A percentile compares a stretch with the other conserved stretches of the same genome.
phyloP scores from a whole-genome alignment of 2,113 vertebrate genomes.

The Tupaia chinensis region DNA sequence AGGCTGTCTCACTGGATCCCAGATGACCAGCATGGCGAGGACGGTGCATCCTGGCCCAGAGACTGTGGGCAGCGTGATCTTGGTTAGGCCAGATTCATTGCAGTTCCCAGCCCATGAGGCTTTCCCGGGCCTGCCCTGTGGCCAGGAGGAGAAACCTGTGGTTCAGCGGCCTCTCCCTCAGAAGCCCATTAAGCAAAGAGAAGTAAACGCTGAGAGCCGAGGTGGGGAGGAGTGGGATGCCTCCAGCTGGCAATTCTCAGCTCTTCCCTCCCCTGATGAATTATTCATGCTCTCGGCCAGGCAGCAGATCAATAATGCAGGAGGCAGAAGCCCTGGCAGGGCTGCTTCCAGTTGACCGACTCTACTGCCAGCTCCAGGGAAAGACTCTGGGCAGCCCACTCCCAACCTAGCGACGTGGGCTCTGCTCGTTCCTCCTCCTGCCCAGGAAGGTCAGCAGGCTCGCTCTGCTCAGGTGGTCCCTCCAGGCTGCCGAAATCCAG shows the following conservation, averaged over 20 bases:
- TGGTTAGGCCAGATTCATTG: background rate
- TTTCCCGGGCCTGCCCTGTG: background rate
- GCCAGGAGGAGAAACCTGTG: slow-evolving; percentile 14
- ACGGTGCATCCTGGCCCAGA: accelerated
- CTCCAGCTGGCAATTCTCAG: slow-evolving; percentile 71
- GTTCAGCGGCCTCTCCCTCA: background rate
- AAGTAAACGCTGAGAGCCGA: background rate
- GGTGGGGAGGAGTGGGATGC: background rate
- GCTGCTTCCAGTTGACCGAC: slow-evolving; percentile 65
- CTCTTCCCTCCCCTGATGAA: slow-evolving; percentile 83
- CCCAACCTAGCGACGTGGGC: accelerated
- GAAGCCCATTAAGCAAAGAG: slow-evolving; percentile 48
- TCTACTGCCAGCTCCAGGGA: background rate
- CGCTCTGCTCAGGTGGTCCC: background rate
- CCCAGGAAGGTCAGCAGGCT: background rate
- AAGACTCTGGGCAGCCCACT: background rate
- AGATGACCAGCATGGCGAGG: background rate
- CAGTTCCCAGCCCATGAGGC: background rate
- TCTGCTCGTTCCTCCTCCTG: background rate
- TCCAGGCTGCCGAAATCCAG: accelerated
- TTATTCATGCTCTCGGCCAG: slow-evolving; percentile 85
- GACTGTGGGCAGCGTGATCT: accelerated
- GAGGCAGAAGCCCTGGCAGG: slow-evolving; percentile 79
- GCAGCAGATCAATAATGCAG: slow-evolving; percentile 89
- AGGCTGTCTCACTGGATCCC: accelerated